Evolutionary conservation across 2,888 invertebrate genomes (phyloP), one percentile per base, ranked within the genome.

Genomic region (Hirudinaria manillensis): DNA sequence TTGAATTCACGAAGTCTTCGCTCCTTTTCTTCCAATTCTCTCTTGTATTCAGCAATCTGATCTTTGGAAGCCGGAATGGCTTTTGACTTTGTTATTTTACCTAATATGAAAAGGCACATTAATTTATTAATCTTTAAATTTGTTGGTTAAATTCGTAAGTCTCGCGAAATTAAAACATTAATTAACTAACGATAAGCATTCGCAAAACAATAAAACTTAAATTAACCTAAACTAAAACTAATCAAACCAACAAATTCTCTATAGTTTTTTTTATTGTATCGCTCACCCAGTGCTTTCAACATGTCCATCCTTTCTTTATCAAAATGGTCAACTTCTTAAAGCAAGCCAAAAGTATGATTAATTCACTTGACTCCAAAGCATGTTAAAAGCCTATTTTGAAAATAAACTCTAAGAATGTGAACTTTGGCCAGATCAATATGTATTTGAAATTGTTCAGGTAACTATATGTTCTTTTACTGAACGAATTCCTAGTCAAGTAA

Each of bases 21-120:
- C 29, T 68, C 68, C 19, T 32, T 32, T 68, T 68, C 68, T 34
- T 32, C 13, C 21, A 13, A 29, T 68, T n/a, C 29, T 68, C 36
- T 29, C 32, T 68, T 68, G 13, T 68, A 32, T 68, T 68, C 36
- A 7, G 68, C 6, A 13, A 68, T 29, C 36, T 68, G 68, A n/a
- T 36, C 36, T 24, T 68, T 2, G 29, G 68, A 32, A 34, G 61
- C 61, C 29, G 61, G 61, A 29, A 61, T 61, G 24, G 61, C 24
- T 29, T 61, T 61, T 32, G 34, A 34, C n/a, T 34, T 29, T n/a
- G 68, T 68, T 34, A 68, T 19, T 68, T 68, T 68, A 21, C 36
- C 68, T 34, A 32, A 13, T 19, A n/a, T 29, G 7, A 61, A 1
- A 61, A 61, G 61, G n/a, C n/a, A 61, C 21, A 53, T 16, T 53